A percentile compares a stretch with the other conserved stretches of the same genome.
phyloP scores from a whole-genome alignment of 2,797 vertebrate species.

The Gephyroberyx darwinii region DNA sequence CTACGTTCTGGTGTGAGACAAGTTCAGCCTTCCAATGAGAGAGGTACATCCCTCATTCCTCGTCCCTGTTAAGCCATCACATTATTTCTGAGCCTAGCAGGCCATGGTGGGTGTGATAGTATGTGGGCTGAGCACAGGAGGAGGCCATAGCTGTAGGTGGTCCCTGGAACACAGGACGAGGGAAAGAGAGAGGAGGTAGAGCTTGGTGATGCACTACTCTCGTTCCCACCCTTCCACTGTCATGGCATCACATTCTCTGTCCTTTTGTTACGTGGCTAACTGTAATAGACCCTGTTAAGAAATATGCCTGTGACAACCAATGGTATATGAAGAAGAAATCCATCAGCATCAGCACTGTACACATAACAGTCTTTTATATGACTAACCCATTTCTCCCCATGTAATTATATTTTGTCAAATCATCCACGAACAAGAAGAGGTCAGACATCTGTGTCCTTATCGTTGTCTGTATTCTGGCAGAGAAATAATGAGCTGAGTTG shows the following conservation, averaged over 20 bases:
- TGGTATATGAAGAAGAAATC: too few species aligned
- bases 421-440: too few species aligned
- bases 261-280: not conserved
- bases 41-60: not conserved
- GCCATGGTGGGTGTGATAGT: constrained; percentile 33
- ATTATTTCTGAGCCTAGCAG: constrained; percentile 33
- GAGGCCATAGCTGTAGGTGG: constrained; percentile 57
- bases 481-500: too few species aligned
- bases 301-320: too few species aligned
- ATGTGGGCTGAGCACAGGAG: constrained; percentile 23
- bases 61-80: not conserved
- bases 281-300: too few species aligned
- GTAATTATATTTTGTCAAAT: too few species aligned
- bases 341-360: too few species aligned
- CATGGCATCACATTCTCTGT: constrained; percentile 4
- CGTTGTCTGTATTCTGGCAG: too few species aligned
- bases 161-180: constrained; percentile 59
- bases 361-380: too few species aligned
- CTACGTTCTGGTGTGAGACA: constrained; percentile 19
- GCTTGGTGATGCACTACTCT: constrained; percentile 49
- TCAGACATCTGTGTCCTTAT: too few species aligned
- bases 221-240: constrained; percentile 50
- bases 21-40: constrained; percentile 13
- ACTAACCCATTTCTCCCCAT: too few species aligned
- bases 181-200: constrained; percentile 31